These are phyloP conservation scores for Dasysyrphus albostriatus DNA, from an alignment of 2,888 invertebrate genomes.

Conservation along the genomic window DNA sequence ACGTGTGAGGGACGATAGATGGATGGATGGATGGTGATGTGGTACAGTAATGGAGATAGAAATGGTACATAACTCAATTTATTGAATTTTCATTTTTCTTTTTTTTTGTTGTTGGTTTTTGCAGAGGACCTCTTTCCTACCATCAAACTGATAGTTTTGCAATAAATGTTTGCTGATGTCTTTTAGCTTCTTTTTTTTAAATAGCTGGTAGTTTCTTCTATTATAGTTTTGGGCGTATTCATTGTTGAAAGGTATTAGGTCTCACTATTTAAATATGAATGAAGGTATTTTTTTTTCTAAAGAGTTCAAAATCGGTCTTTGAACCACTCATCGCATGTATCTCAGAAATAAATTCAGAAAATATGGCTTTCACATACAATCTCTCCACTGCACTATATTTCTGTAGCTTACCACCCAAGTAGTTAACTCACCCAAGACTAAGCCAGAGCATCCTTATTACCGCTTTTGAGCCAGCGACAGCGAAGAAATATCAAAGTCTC, in stretches of 20 bases:
- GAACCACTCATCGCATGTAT: not conserved
- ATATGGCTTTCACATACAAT: no score
- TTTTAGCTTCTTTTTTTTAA: not conserved
- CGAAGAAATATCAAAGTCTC: no score
- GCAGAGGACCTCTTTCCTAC: not conserved
- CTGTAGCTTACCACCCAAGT: no score
- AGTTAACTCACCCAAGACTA: no score
- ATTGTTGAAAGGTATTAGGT: not conserved
- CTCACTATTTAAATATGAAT: not conserved
- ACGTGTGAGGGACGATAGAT: constrained; percentile 41
- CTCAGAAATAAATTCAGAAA: no score
- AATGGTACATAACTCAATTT: constrained; percentile 45
- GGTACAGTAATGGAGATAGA: constrained; percentile 61
- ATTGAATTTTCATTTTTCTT: constrained; percentile 14
- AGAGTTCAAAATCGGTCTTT: not conserved
- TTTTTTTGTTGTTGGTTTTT: not conserved
- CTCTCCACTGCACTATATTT: no score
- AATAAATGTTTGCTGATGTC: constrained; percentile 10
- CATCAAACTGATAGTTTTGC: constrained; percentile 19
- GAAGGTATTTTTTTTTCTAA: not conserved
- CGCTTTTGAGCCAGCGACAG: no score
- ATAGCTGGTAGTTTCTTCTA: not conserved
- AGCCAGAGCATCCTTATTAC: no score
- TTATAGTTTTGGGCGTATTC: constrained; percentile 11
- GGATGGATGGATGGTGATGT: constrained; percentile 22